Conservation (phyloP, 2,113 vertebrate species). For the Natator depressus region DNA sequence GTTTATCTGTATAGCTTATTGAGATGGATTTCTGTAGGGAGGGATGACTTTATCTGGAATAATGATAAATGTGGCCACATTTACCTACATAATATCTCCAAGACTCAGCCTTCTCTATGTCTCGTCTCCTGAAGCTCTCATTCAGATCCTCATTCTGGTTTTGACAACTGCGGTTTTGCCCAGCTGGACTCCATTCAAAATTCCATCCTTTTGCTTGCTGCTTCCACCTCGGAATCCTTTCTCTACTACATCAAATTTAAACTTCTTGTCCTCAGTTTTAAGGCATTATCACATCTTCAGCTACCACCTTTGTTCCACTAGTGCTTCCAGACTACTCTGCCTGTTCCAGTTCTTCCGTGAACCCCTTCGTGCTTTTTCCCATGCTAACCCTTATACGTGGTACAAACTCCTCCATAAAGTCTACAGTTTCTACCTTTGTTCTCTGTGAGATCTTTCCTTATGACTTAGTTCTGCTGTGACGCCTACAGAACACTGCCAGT, state of each 20-base stretch:
- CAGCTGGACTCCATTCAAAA: no score
- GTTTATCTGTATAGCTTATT: background rate
- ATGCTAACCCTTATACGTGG: background rate
- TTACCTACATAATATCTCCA: background rate
- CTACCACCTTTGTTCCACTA: background rate
- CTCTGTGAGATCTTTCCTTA: background rate
- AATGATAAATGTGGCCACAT: no score
- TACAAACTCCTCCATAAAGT: background rate
- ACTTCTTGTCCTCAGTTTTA: background rate
- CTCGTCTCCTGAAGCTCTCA: background rate
- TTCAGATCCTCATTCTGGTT: no score
- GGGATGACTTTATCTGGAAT: fast-evolving
- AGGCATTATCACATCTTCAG: fast-evolving
- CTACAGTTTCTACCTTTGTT: fast-evolving
- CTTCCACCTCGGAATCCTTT: no score
- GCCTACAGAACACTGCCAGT: background rate
- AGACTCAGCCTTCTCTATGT: background rate
- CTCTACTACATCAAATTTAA: background rate
- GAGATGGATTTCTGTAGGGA: background rate
- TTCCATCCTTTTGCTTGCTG: no score
- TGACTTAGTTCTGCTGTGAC: background rate
- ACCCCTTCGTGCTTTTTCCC: background rate
- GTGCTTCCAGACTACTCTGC: background rate
- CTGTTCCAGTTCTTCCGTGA: background rate
- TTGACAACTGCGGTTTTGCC: no score